Evolutionary conservation across 1,140 invertebrate species (phyloP), one percentile per base, ranked within the genome.

Genomic region (Harpegnathos saltator): DNA sequence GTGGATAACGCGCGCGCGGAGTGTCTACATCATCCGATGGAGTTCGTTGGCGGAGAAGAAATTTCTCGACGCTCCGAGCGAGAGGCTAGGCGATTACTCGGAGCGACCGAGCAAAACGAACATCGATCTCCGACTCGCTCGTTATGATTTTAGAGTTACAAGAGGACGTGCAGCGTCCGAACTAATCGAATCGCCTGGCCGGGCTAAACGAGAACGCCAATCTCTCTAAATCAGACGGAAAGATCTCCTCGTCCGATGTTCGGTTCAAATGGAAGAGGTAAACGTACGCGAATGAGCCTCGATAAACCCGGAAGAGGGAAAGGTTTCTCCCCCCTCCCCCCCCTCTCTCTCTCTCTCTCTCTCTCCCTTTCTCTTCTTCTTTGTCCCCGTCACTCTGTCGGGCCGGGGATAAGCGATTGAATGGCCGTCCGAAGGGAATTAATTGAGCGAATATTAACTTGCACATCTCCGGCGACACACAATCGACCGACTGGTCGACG

Each of bases 371-470:
- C 29, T 33, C 29, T 33, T 5, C 5, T 5, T 33, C 29, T 33
- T 5, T 33, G 1, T 33, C 29, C 5, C 29, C 5, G 1, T 33
- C 29, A 3, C 29, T 33, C 29, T 33, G 1, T 33, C 29, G 1
- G 29, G 5, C 19, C 26, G 22, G n/a, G 22, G 44, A 14, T n/a
- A 26, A 69, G 63, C 52, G 56, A 78, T 68, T 68, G 56, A 78
- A 58, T 69, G 52, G 24, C n/a, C 65, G n/a, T 12, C 3, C 17
- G 38, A 72, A 38, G 54, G 17, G 19, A 72, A 59, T 17, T 24
- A 29, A 38, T 63, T 59, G 24, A 44, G 26, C 24, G 44, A 29
- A 26, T 19, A 69, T 69, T 86, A 68, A 84, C 80, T 84, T 80
- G 54, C 38, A n/a, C n/a, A 63, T 66, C 11, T 26, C 1, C 52